Base-by-base conservation (phyloP, 1,140 invertebrate species). In the Drosophila grimshawi region DNA sequence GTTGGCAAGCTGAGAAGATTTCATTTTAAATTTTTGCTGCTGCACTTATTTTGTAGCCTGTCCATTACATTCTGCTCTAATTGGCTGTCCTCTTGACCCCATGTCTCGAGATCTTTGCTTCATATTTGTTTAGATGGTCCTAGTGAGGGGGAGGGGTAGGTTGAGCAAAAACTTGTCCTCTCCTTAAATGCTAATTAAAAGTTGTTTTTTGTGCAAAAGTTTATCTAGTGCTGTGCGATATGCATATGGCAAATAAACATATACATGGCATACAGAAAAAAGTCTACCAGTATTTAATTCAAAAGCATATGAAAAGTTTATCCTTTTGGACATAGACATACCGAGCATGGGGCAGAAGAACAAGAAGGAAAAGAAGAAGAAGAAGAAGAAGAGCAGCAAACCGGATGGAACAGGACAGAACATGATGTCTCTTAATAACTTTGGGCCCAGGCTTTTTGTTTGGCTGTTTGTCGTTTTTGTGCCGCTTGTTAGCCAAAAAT, bases 381-480 rank as follows among this genome's bases (percentile, higher is more conserved):
- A 35, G 8, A 46, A 51, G 6, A 41, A 11, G 41, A 32, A 39
- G 37, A 37, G 35, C 35, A 37, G 35, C 35, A n/a, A 45, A 43
- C 37, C 6, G 51, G 39, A 19, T 5, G n/a, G 41, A 46, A 29
- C 11, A 32, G 41, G 63, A 45, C 8, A 79, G 61, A 74, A 74
- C 76, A 83, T 76, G 82, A 86, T 88, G 83, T 83, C 83, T 88
- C 83, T 89, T 88, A 83, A 89, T 88, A 88, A 88, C 83, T 88
- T 88, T 86, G 82, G 89, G 82, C 81, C 81, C 48, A 67, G 63
- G 69, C 82, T 88, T 86, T 76, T 83, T 86, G 80, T 88, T 39
- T 75, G 59, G 60, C 69, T 81, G 77, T 86, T 86, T 86, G 76
- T 77, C 68, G 76, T 88, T 86, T 79, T 88, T 82, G 76, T 81